These are phyloP conservation scores for Notothenia coriiceps DNA, from an alignment of 2,113 vertebrate species.

Conservation along the genomic window DNA sequence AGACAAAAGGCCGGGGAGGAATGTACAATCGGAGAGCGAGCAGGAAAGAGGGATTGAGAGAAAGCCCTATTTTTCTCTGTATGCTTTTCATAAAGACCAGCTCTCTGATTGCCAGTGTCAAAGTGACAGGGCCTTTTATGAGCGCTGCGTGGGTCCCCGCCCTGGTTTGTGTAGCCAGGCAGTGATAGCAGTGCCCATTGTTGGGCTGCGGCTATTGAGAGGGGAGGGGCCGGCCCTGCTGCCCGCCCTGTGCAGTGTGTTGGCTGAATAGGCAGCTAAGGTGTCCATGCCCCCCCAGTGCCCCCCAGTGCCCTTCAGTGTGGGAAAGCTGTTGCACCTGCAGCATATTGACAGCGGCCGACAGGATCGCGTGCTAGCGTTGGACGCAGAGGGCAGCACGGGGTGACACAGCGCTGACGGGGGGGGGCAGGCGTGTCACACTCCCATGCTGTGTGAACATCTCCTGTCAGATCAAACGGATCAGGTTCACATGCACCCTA, in stretches of 20 bases:
- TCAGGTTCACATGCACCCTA: constrained; percentile 56
- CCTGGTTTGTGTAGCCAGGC: constrained; percentile 82
- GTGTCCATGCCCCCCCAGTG: constrained; percentile 82
- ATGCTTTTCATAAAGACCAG: constrained; percentile 75
- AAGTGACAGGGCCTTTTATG: constrained; percentile 83
- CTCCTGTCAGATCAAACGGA: constrained; percentile 60
- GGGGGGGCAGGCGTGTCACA: constrained; percentile 47
- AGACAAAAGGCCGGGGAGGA: constrained; percentile 55
- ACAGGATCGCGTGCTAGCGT: constrained; percentile 76
- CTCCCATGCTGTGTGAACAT: constrained; percentile 60
- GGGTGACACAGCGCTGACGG: constrained; percentile 64
- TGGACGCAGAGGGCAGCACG: constrained; percentile 45
- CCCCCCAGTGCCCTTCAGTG: constrained; percentile 81
- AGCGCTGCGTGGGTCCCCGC: constrained; percentile 73
- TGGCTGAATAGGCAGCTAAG: constrained; percentile 82
- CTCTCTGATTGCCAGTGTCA: constrained; percentile 78
- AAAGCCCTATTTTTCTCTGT: constrained; percentile 68
- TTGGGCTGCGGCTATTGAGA: constrained; percentile 79
- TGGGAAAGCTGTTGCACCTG: constrained; percentile 82
- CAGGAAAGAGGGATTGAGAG: constrained; percentile 53
- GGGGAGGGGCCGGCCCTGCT: constrained; percentile 66
- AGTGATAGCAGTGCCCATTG: constrained; percentile 82
- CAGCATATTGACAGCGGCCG: constrained; percentile 69
- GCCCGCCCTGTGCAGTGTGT: constrained; percentile 69
- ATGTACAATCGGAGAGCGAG: constrained; percentile 50